These are phyloP conservation scores for Antigone vipio DNA, from an alignment of 2,113 vertebrate genomes.

Conservation along the genomic window DNA sequence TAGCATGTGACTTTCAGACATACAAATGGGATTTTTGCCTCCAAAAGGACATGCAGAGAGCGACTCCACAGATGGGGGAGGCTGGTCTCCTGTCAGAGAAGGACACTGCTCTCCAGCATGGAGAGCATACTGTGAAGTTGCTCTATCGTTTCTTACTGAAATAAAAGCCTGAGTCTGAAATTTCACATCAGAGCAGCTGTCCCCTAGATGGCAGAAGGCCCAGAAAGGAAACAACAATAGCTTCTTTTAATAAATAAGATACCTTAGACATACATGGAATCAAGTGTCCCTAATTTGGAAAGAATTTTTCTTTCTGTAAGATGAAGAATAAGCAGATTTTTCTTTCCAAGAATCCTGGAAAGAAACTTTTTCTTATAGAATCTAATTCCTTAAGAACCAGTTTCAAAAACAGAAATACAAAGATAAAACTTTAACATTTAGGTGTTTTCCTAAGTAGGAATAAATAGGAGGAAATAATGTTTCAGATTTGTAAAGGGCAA, in stretches of 20 bases:
- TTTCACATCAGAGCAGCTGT: background rate
- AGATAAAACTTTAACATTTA: background rate
- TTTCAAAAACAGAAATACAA: background rate
- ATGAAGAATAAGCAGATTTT: background rate
- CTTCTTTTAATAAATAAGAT: background rate
- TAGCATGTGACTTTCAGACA: background rate
- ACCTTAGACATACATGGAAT: background rate
- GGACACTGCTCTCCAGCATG: background rate
- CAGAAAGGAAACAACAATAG: background rate
- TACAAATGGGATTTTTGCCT: background rate
- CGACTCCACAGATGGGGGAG: fast-evolving
- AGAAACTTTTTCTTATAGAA: background rate
- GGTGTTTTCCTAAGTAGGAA: background rate
- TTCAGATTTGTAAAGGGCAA: background rate
- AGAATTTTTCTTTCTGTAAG: background rate
- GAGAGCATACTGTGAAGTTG: background rate
- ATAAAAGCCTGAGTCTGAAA: background rate
- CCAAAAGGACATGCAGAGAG: background rate
- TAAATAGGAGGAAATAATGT: background rate
- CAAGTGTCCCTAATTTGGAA: background rate
- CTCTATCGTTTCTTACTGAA: background rate
- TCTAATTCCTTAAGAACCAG: background rate
- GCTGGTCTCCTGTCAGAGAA: background rate
- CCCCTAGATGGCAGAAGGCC: background rate
- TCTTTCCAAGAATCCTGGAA: background rate